Evolutionary conservation across 1,140 invertebrate species (phyloP), one percentile per base, ranked within the genome.

Genomic region (Tetranychus cinnabarinus): DNA sequence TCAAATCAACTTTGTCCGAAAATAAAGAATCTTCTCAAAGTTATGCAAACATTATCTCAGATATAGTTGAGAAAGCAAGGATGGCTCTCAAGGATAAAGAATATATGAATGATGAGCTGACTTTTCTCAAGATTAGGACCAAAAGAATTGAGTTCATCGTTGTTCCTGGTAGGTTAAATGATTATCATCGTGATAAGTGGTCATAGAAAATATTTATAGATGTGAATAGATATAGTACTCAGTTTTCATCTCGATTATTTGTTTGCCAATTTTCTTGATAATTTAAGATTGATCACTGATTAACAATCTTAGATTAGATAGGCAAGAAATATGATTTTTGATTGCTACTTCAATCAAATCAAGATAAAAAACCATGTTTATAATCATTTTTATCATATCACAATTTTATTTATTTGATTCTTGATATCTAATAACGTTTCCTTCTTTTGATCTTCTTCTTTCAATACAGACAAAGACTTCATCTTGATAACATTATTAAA

Each of bases 121-220:
- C 64, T 31, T 65, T 64, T 39, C 47, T 65, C 2, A 61, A 64
- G 45, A 65, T 65, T 8, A 48, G 48, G 45, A 65, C 64, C 2
- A 63, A 63, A 58, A 61, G 62, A 36, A 60, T 47, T 46, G 64
- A 65, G 60, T 65, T 64, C 37, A 63, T 65, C 35, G 62, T 65
- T 50, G 62, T 65, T 42, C 64, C 64, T 23, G 63, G 63, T 64
- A 55, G 42, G 60, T 33, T 35, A 1, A 42, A 6, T 42, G 39
- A 42, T 42, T 23, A 23, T 23, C 23, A 15, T 10, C 1, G 1
- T 46, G 10, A 42, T 42, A 5, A 42, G 1, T 42, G 0, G 39
- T 6, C 10, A 42, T 6, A 42, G 10, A 10, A 42, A 42, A 42
- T 42, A 42, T 42, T 1, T 42, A 23, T 23, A n/a, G n/a, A 23